Conservation (phyloP, 2,113 vertebrate species). For the Gallinago jamesoni region DNA sequence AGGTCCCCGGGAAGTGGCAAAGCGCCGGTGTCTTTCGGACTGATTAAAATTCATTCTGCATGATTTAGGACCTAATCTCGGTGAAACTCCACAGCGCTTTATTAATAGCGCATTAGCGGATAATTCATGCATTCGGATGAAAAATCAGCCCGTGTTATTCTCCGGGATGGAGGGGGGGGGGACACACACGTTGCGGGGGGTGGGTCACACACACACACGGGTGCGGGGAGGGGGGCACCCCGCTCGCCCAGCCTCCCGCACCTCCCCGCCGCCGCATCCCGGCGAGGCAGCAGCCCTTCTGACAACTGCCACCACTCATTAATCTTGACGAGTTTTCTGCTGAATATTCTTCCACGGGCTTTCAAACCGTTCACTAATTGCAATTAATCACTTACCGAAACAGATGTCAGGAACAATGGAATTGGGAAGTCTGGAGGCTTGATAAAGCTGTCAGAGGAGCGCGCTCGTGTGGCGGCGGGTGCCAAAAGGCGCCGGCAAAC, state of each 20-base stretch:
- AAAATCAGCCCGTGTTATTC: slow-evolving; percentile 52
- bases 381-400: slow-evolving; percentile 99
- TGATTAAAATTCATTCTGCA: slow-evolving; percentile 63
- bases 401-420: slow-evolving; percentile 98
- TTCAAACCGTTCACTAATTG: slow-evolving; percentile 97
- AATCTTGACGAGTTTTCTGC: slow-evolving; percentile 95
- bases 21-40: slow-evolving; percentile 31
- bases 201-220: not conserved
- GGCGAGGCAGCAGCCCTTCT: slow-evolving; percentile 70
- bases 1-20: not conserved
- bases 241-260: slow-evolving; percentile 12
- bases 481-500: slow-evolving; percentile 26
- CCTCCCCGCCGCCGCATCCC: slow-evolving; percentile 20
- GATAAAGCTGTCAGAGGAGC: slow-evolving; percentile 86
- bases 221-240: not conserved
- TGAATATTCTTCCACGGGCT: slow-evolving; percentile 93
- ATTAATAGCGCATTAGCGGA: slow-evolving; percentile 74
- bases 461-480: slow-evolving; percentile 46
- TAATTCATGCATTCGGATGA: slow-evolving; percentile 67
- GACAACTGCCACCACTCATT: slow-evolving; percentile 91
- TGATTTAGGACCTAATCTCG: slow-evolving; percentile 64
- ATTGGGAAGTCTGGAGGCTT: slow-evolving; percentile 78
- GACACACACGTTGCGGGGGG: not conserved
- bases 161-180: not conserved
- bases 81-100: slow-evolving; percentile 61